Base-by-base conservation (phyloP, 2,113 vertebrate species). In the Phrynosoma blainvillii region DNA sequence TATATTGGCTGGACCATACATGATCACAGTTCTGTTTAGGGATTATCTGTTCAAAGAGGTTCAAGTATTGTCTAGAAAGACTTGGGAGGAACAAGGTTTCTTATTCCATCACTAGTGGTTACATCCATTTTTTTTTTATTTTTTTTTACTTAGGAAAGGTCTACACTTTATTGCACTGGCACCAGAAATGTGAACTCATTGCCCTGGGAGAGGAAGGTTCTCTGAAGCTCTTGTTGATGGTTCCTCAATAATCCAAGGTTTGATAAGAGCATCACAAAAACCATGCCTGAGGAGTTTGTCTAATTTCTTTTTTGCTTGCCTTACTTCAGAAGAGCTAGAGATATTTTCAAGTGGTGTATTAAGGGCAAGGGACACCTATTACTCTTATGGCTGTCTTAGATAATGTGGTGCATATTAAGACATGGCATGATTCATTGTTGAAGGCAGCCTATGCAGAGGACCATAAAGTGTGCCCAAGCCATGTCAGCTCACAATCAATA, bases 401-500 rank as follows among this genome's bases (percentile, higher is more conserved):
- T 89, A 88, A 68, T 54, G 89, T 54, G 89, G 76, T 54, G 5
- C 21, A 20, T 5, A 11, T 62, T 54, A 30, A 6, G 5, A 54
- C 14, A 36, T 80, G 81, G 52, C 78, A 81, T 68, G 52, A 88
- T 23, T 84, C 88, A 89, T 54, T 81, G 2, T 16, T 6, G 73
- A 47, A 79, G 70, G 78, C 54, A 91, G 86, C 85, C 92, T 92
- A 85, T 70, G n/a, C 66, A 93, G 92, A 93, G 89, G 70, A 80
- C 91, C 27, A 13, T 84, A 90, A 87, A 94, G 82, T 89, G 54
- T 73, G 87, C 86, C 84, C 73, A 87, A 86, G 52, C 71, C 86
- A 32, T 92, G 93, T 90, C 93, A 92, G 92, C 93, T 92, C 56
- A 36, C 87, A 82, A 87, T 94, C 86, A 68, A 93, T 94, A 90